phyloP scores from a whole-genome alignment of 2,888 invertebrate species.

The Drosophila formosana region DNA sequence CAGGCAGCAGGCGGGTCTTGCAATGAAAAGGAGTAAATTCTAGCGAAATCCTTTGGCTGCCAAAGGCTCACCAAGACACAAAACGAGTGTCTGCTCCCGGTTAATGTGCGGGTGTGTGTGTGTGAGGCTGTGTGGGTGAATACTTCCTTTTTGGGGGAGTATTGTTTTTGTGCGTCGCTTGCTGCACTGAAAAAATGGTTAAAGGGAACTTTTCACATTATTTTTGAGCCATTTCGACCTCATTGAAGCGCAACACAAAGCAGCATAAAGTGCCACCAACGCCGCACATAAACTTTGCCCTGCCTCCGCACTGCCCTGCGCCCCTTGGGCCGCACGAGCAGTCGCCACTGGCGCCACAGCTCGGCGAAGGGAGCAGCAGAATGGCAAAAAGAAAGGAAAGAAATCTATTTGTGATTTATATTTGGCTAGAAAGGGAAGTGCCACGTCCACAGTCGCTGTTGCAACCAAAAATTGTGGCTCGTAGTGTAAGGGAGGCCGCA shows the following conservation, averaged over 20 bases:
- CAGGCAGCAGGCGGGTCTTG: conserved; percentile 20
- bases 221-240: conserved; percentile 82
- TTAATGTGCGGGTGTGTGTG: conserved; percentile 1
- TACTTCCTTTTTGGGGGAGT: conserved; percentile 17
- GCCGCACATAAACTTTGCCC: conserved; percentile 58
- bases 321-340: not conserved
- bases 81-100: conserved; percentile 19
- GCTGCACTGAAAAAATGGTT: conserved; percentile 63
- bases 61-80: conserved; percentile 35
- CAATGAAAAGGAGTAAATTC: conserved; percentile 68
- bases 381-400: conserved; percentile 41
- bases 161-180: conserved; percentile 60
- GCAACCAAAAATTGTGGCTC: conserved; percentile 63
- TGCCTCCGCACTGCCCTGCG: not conserved
- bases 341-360: conserved; percentile 50
- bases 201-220: conserved; percentile 80
- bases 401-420: conserved; percentile 81
- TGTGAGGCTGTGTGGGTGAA: conserved; percentile 1
- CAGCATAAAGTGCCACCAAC: conserved; percentile 75
- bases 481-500: conserved; percentile 12
- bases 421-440: conserved; percentile 30
- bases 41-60: conserved; percentile 49
- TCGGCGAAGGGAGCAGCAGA: conserved; percentile 39
- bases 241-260: conserved; percentile 81
- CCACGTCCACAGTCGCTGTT: conserved; percentile 23